Evolutionary conservation across 2,113 vertebrate genomes (phyloP).

Genomic region (Corythornis vintsioides): DNA sequence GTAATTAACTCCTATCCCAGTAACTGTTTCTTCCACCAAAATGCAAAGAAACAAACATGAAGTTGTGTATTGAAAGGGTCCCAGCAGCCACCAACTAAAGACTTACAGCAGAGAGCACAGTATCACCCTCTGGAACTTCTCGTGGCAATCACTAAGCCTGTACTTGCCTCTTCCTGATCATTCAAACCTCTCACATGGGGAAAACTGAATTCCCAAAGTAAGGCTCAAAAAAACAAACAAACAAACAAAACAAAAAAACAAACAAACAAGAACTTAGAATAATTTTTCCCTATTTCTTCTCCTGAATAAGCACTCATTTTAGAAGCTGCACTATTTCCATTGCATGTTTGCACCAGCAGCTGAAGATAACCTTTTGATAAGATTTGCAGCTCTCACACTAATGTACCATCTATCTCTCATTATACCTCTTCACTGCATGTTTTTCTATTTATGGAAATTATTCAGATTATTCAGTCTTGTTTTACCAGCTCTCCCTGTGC

Average conservation of each 20-base stretch:
- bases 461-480: slow-evolving; percentile 7
- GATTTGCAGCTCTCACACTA: not conserved
- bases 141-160: not conserved
- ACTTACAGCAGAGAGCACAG: not conserved
- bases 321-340: not conserved
- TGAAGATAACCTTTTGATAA: slow-evolving; percentile 6
- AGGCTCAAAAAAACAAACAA: not conserved
- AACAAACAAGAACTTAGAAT: not conserved
- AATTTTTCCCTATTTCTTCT: not conserved
- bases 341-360: not conserved
- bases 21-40: not conserved
- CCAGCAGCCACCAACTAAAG: not conserved
- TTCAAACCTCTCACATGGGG: not conserved
- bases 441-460: slow-evolving; percentile 16
- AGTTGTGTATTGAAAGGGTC: not conserved
- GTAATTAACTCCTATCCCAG: not conserved
- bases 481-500: not conserved
- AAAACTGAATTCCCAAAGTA: not conserved
- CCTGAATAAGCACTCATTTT: not conserved
- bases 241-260: no score
- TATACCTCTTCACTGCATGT: not conserved
- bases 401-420: not conserved
- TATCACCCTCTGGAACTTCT: not conserved
- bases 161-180: not conserved
- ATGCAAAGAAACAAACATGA: not conserved